These are phyloP conservation scores for Heliconius sara DNA, from an alignment of 2,888 invertebrate species.

Conservation along the genomic window DNA sequence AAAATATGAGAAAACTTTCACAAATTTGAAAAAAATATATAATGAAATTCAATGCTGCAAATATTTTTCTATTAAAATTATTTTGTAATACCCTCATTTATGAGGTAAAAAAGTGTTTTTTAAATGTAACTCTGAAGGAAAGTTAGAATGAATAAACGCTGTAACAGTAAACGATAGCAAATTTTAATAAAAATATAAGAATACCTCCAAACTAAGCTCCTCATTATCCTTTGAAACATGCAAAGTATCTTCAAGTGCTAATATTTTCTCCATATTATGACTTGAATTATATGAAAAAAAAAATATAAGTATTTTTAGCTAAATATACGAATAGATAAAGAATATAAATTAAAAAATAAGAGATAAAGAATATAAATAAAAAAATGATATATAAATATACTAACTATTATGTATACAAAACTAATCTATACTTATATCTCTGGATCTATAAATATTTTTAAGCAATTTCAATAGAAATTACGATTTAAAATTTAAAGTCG, in stretches of 20 bases:
- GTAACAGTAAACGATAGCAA: background rate
- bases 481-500: too few species aligned
- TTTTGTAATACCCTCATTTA: constrained; percentile 5
- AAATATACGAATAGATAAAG: too few species aligned
- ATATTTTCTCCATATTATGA: background rate
- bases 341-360: too few species aligned
- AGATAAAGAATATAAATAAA: too few species aligned
- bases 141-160: too few species aligned
- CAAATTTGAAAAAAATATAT: background rate
- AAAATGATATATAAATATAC: background rate
- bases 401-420: too few species aligned
- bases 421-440: too few species aligned
- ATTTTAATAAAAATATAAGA: background rate
- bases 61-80: background rate
- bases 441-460: too few species aligned
- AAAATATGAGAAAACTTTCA: background rate
- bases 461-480: too few species aligned
- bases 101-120: background rate
- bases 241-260: background rate
- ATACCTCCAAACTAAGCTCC: constrained; percentile 63
- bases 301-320: background rate
- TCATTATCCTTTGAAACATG: constrained; percentile 28
- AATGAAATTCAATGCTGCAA: background rate
- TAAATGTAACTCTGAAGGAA: too few species aligned
- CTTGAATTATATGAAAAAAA: constrained; percentile 10